phyloP scores from a whole-genome alignment of 2,113 vertebrate genomes.

The Nannospalax galili region DNA sequence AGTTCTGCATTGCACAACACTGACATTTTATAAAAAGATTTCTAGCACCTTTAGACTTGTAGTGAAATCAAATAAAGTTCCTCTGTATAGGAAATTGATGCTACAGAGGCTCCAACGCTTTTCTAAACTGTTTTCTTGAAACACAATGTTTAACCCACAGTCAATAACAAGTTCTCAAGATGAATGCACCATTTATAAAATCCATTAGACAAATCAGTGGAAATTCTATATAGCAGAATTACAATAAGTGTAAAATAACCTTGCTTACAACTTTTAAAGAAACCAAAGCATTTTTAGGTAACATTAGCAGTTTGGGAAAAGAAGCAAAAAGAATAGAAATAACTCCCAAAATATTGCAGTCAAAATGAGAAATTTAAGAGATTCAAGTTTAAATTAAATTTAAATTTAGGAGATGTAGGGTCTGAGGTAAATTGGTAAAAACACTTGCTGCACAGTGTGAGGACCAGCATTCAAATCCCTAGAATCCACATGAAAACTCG shows the following conservation, averaged over 20 bases:
- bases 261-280: background rate
- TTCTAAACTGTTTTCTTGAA: background rate
- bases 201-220: background rate
- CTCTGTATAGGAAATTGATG: background rate
- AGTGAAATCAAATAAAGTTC: constrained; percentile 16
- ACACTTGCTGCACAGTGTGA: too few relatives aligned
- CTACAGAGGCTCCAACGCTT: background rate
- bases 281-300: background rate
- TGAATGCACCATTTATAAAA: background rate
- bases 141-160: background rate
- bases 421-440: background rate
- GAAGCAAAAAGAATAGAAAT: background rate
- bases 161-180: background rate
- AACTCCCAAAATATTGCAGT: background rate
- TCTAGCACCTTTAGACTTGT: background rate
- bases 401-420: background rate
- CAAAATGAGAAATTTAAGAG: background rate
- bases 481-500: background rate
- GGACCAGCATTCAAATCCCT: background rate
- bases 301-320: background rate
- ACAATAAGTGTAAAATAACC: background rate
- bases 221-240: background rate
- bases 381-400: background rate
- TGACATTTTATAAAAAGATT: background rate
- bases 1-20: background rate